Base-by-base conservation (phyloP, 2,797 vertebrate genomes). In the Pelochelys cantorii region DNA sequence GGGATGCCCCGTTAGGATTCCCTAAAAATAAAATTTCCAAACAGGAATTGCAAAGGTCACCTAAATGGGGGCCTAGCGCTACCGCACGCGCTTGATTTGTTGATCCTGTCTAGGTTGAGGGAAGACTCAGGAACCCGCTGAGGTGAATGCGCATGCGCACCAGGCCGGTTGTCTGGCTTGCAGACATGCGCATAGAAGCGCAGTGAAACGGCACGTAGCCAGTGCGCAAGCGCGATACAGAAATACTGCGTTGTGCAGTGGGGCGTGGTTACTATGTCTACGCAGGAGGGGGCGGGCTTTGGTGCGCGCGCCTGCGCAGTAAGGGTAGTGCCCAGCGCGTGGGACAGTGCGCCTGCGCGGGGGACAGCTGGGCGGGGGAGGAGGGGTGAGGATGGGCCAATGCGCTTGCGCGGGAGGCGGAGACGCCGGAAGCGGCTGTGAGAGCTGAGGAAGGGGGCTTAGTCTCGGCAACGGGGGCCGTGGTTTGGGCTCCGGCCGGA, bases 311-410 rank as follows among this genome's bases (percentile, higher is more conserved):
- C 81, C 29, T 71, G 42, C 75, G 80, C 74, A 52, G 29, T 11
- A 9, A 25, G 7, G 34, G 22, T 17, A 27, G 62, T 5, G 14
- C 25, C 23, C n/a, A 20, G 62, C 10, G 29, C 52, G 4, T 6
- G 4, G 29, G 83, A 87, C 59, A 85, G 25, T 65, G 68, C 88
- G 80, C 79, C 60, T 88, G 93, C 93, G 89, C 71, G 12, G 55
- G 83, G 81, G 81, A 48, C 74, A 42, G 82, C 56, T 12, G 31
- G 77, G 62, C 12, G 62, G 82, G 55, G 85, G 18, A 6, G 53
- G 42, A 27, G 37, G 25, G 6, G 56, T 22, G 65, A 34, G 18
- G 57, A 53, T 68, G 11, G 6, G 8, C 1, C 0, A 2, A 0
- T 7, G 81, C 84, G 88, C 92, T 5, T 2, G 92, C 62, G 87